Conservation (phyloP, 2,113 vertebrate species). For the Galbula dea region DNA sequence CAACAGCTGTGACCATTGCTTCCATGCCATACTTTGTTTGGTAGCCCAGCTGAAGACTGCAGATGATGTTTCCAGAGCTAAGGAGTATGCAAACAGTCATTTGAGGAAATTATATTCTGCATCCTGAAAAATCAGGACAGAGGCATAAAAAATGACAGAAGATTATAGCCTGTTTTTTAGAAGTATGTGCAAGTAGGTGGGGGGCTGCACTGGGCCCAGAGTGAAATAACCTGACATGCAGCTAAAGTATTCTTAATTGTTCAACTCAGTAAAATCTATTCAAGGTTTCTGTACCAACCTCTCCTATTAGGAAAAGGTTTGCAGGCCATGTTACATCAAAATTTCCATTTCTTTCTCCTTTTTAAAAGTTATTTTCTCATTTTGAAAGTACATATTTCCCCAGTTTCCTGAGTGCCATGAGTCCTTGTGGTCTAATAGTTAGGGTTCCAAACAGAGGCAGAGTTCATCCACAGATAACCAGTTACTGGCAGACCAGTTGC, state of each 20-base stretch:
- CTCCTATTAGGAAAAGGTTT: not conserved
- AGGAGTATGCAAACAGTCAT: not conserved
- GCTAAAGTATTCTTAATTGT: not conserved
- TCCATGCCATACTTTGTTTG: not conserved
- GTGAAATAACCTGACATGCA: not conserved
- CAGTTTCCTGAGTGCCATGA: not conserved
- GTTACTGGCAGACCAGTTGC: not conserved
- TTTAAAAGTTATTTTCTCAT: too few species aligned
- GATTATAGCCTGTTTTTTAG: not conserved
- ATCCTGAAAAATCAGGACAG: not conserved
- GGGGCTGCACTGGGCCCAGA: not conserved
- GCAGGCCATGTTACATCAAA: accelerated
- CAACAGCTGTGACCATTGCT: not conserved
- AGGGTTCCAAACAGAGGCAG: not conserved
- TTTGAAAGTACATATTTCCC: not conserved
- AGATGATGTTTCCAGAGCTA: not conserved
- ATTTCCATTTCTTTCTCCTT: not conserved
- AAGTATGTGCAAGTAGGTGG: not conserved
- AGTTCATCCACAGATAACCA: not conserved
- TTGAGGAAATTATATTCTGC: not conserved
- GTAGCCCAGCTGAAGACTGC: not conserved
- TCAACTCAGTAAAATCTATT: not conserved
- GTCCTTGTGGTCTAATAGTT: not conserved
- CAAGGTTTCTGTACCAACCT: not conserved
- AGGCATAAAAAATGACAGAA: not conserved